Evolutionary conservation across 2,888 invertebrate genomes (phyloP), one percentile per base, ranked within the genome.

Genomic region (Melipona bicolor): DNA sequence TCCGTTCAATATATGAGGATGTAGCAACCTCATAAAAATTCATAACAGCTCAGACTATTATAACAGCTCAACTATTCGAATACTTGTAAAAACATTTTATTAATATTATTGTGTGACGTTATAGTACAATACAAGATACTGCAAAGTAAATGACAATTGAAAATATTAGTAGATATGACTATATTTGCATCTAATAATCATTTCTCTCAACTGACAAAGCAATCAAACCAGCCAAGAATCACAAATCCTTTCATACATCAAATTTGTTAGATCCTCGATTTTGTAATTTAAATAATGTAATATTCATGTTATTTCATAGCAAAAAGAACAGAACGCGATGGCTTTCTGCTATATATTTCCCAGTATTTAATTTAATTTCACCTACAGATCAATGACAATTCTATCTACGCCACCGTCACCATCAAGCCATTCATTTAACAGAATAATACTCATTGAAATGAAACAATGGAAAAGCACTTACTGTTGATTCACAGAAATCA

Each of bases 401-500:
- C 32, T 36, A 69, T 56, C 32, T 27, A 43, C 49, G 5, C 52
- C 50, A 43, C 52, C 50, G 43, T 43, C 36, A 27, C 9, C 19
- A 36, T 71, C 6, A 62, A 61, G 0, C 27, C 4, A 65, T 80
- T 75, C 52, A 24, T 24, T 17, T 32, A 64, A 69, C 64, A 43
- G 64, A 32, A 81, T 64, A 79, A 81, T 70, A 64, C 21, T 64
- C 64, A 52, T 80, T 15, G 19, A 62, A 71, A 24, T 24, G 54
- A 50, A 50, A 69, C 74, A 49, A 36, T 52, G 17, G 24, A 24
- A 19, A 83, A 82, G 49, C 52, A 74, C 83, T 83, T 83, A 83
- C 83, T 43, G 61, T 50, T 36, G 43, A 24, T 82, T 77, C 17
- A 65, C 13, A 19, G 27, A 77, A 82, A 69, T 77, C 49, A 36